Evolutionary conservation across 2,888 invertebrate species (phyloP), one percentile per base, ranked within the genome.

Genomic region (Calliscelio sp.): DNA sequence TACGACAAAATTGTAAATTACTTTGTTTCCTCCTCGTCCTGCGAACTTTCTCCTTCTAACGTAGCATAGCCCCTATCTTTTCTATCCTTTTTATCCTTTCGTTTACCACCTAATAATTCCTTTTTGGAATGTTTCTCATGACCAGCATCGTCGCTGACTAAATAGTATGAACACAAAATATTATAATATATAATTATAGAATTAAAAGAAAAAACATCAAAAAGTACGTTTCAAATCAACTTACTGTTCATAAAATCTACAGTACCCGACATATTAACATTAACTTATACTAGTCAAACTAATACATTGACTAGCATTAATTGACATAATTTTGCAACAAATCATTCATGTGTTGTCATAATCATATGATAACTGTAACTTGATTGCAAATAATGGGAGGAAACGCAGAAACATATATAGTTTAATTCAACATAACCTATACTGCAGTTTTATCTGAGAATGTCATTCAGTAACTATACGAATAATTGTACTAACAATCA

Each of bases 41-140:
- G 97, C 0, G 98, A 98, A 91, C 98, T 98, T 93, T 98, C 98
- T 49, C 98, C 98, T 93, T 97, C 98, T 88, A 98, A 94, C 24
- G 98, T 97, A 59, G 97, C 97, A 94, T 98, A 98, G 1, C 98
- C 98, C 88, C 97, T 95, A 90, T 98, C 97, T 93, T 97, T 97
- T 90, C 97, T 97, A 51, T 97, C 97, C 92, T 97, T 97, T 89
- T 97, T 97, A 75, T 98, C 97, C 91, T 97, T 97, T 0, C 96
- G 94, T 85, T 97, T 95, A 0, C 97, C 97, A 88, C 95, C 95
- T 28, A 97, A 93, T 57, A 96, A 94, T 90, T 97, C 97, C 89
- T 97, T 97, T 90, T 97, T 97, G 86, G 96, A 95, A 68, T 95
- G 94, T 90, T 96, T 96, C 61, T 97, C 97, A 92, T 97, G 96